Conservation (phyloP, 2,113 vertebrate genomes). For the Macroglossus sobrinus region DNA sequence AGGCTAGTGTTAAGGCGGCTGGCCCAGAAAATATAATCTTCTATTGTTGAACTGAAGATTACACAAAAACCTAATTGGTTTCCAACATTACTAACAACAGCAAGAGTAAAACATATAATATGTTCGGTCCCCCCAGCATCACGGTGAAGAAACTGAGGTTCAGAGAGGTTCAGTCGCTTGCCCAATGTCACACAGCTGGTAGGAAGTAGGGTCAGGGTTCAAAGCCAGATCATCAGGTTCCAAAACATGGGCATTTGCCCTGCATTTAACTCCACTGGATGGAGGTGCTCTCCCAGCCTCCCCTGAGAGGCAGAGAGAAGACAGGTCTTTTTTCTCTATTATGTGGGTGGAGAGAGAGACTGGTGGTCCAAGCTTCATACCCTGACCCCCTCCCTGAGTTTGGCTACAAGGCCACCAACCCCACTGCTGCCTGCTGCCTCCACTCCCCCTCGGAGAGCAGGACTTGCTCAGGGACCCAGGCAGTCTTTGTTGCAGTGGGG, state of each 20-base stretch:
- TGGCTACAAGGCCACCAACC: neutral
- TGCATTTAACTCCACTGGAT: neutral
- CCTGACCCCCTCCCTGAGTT: neutral
- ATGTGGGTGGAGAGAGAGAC: neutral
- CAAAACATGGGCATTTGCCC: neutral
- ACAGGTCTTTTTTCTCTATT: neutral
- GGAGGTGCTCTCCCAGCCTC: neutral
- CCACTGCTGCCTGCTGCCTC: neutral
- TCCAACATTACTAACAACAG: neutral
- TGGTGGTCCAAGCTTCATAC: too few species aligned
- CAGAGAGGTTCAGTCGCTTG: neutral
- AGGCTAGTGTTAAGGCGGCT: accelerated
- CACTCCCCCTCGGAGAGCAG: neutral
- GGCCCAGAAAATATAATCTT: neutral
- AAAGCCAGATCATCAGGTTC: neutral
- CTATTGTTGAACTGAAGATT: neutral
- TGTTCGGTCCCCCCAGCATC: neutral
- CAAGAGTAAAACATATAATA: neutral
- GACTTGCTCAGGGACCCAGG: neutral
- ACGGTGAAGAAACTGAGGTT: neutral
- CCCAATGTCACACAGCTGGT: neutral
- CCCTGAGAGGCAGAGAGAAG: neutral
- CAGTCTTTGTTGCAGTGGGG: neutral
- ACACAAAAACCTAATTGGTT: neutral
- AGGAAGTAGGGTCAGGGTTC: neutral